Conservation (phyloP, 2,113 vertebrate genomes). For the Podarcis muralis region DNA sequence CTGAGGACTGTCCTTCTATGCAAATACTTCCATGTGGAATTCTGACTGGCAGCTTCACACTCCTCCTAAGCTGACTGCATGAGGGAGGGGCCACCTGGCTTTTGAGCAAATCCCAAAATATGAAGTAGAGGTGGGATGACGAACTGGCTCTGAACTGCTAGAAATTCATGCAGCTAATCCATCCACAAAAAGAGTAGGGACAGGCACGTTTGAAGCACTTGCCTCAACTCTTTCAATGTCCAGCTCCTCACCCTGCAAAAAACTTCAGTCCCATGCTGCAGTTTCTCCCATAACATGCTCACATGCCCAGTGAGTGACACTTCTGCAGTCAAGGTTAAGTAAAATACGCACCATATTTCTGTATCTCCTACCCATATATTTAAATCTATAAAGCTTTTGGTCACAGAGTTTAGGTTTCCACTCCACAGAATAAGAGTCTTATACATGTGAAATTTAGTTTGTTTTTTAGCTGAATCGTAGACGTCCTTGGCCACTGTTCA, state of each 20-base stretch:
- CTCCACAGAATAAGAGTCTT: background rate
- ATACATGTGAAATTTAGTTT: background rate
- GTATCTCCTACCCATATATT: background rate
- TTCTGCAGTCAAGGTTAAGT: background rate
- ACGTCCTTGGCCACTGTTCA: background rate
- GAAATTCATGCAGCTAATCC: background rate
- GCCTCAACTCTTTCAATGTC: background rate
- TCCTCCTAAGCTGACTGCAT: background rate
- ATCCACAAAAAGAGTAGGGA: no score
- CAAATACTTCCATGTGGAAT: background rate
- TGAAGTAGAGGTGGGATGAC: background rate
- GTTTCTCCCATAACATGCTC: background rate
- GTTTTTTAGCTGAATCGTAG: background rate
- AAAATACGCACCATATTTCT: background rate
- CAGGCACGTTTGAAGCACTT: background rate
- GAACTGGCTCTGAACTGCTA: background rate
- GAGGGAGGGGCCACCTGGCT: no score
- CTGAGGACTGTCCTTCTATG: no score
- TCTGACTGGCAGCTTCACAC: background rate
- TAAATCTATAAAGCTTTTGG: background rate
- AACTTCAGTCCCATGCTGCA: background rate
- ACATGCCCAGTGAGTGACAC: no score
- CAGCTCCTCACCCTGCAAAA: background rate
- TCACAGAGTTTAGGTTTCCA: background rate
- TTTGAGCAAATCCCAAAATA: background rate